Evolutionary conservation across 2,888 invertebrate genomes (phyloP).

Genomic region (Argyresthia albistria): DNA sequence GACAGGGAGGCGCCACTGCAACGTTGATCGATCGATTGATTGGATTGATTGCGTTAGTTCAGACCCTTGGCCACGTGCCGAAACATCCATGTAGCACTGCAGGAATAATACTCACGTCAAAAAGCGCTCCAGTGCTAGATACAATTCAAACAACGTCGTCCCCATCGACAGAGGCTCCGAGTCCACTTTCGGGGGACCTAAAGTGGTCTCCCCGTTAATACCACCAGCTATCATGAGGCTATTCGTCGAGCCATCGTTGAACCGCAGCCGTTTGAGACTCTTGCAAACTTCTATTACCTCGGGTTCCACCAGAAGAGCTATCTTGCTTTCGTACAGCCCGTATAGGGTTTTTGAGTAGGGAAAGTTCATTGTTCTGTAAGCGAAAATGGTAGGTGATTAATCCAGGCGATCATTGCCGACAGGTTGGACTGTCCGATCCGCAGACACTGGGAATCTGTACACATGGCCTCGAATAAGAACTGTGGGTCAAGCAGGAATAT

Average conservation of each 20-base stretch:
- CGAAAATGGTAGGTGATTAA: background rate
- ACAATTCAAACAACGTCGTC: conserved; percentile 92
- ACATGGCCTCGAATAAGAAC: no score
- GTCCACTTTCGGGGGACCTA: conserved; percentile 57
- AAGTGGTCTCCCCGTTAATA: conserved; percentile 59
- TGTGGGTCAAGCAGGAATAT: no score
- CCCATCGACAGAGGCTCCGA: conserved; percentile 84
- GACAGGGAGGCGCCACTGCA: no score
- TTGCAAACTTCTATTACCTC: conserved; percentile 82
- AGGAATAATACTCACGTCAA: conserved; percentile 71
- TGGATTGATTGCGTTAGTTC: no score
- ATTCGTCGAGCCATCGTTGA: conserved; percentile 55
- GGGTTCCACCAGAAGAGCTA: conserved; percentile 79
- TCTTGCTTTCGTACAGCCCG: conserved; percentile 79
- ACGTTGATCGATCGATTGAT: no score
- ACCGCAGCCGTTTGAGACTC: conserved; percentile 76
- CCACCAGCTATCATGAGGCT: conserved; percentile 64
- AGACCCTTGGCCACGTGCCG: no score
- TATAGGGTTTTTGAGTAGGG: conserved; percentile 83
- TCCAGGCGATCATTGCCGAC: no score
- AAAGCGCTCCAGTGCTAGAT: conserved; percentile 91
- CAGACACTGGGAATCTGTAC: no score
- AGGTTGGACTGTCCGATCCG: no score
- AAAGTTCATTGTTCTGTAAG: conserved; percentile 77
- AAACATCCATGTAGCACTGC: no score